These are phyloP conservation scores for Sinhomidia bicolor DNA, from an alignment of 2,888 invertebrate species.

Conservation along the genomic window DNA sequence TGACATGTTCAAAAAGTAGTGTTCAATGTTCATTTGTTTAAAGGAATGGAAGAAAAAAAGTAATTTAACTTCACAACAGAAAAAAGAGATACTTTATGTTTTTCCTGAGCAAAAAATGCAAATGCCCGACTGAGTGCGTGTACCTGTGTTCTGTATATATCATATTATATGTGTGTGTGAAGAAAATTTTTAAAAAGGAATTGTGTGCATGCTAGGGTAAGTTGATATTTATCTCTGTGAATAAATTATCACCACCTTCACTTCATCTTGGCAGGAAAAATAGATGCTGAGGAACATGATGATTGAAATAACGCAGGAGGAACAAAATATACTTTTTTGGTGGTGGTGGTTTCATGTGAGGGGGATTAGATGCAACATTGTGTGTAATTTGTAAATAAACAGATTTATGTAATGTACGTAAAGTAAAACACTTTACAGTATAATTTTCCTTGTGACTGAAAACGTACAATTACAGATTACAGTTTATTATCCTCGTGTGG, in stretches of 20 bases:
- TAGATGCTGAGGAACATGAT: slow-evolving; percentile 10
- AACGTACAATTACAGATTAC: neutral
- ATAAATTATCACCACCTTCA: slow-evolving; percentile 58
- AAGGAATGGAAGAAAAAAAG: slow-evolving; percentile 24
- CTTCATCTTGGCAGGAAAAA: slow-evolving; percentile 26
- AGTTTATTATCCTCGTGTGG: neutral
- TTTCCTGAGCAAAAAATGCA: slow-evolving; percentile 45
- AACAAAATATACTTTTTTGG: neutral
- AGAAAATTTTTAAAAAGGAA: neutral
- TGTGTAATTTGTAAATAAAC: neutral
- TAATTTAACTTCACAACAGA: slow-evolving; percentile 25
- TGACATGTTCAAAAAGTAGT: slow-evolving; percentile 1
- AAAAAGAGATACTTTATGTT: slow-evolving; percentile 15
- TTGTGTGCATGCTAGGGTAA: slow-evolving; percentile 30
- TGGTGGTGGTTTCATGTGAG: neutral
- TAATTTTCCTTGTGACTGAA: neutral
- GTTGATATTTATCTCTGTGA: slow-evolving; percentile 66
- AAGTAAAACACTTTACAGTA: neutral
- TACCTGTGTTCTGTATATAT: neutral
- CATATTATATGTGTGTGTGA: neutral
- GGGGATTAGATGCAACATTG: neutral
- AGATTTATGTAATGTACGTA: slow-evolving; percentile 1
- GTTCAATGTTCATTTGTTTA: neutral
- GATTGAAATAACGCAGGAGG: neutral
- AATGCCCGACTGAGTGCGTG: slow-evolving; percentile 28